phyloP scores from a whole-genome alignment of 2,797 vertebrate species.

The Allenopithecus nigroviridis region DNA sequence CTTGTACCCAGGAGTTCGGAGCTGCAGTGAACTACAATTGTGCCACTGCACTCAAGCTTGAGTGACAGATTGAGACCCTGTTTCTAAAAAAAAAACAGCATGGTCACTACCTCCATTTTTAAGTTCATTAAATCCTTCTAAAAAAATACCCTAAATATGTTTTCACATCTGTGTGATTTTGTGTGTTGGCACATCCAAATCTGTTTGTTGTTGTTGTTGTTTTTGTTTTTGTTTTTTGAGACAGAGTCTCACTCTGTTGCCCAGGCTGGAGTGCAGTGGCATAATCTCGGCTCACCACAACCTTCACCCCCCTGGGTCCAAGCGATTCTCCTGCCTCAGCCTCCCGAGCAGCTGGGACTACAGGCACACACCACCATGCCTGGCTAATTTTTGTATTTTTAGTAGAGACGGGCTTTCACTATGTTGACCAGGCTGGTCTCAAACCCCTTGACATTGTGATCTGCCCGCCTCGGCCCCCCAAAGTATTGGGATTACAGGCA shows the following conservation, averaged over 20 bases:
- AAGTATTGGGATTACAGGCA: neutral
- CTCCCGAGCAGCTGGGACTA: neutral
- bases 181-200: neutral
- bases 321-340: neutral
- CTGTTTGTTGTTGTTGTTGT: neutral
- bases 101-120: neutral
- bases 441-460: neutral
- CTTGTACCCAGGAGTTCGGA: neutral
- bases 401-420: neutral
- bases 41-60: neutral
- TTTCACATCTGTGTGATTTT: conserved; percentile 19
- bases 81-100: neutral
- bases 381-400: neutral
- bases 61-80: neutral
- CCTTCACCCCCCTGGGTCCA: neutral
- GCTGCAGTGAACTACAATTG: neutral
- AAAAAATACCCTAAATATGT: conserved; percentile 12
- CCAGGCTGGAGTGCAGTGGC: neutral
- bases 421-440: neutral
- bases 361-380: neutral
- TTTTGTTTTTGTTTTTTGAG: neutral
- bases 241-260: neutral
- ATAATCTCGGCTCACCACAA: accelerated
- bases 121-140: conserved; percentile 38
- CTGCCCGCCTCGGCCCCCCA: neutral